Base-by-base conservation (phyloP, 2,888 invertebrate genomes). In the Phytoseiulus persimilis region DNA sequence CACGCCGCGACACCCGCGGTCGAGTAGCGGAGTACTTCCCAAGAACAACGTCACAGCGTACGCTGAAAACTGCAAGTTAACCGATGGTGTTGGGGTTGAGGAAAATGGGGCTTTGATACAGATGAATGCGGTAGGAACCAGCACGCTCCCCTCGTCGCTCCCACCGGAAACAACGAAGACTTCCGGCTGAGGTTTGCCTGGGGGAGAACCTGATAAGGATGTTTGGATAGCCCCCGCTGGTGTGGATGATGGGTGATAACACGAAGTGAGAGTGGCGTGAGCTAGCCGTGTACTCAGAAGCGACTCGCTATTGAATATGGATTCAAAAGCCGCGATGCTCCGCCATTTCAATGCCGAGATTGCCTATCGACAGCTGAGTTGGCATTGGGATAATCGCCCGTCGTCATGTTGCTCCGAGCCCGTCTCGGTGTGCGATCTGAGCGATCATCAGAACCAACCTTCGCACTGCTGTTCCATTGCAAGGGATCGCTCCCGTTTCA, bases 221-320 rank as follows among this genome's bases (percentile, higher is more conserved):
- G 65, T 65, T 65, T 65, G 65, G 23, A 6, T 65, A 65, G 65
- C 65, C 65, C 28, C 65, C 28, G 65, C 65, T 65, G 65, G 65
- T 65, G 65, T 65, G 65, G 65, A 65, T 65, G 65, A 65, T 65
- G 65, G 65, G 65, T 65, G 65, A 65, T 65, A 65, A 65, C 65
- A 65, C 65, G 65, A 28, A 65, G 65, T 65, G 65, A 14, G 65
- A 65, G 65, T 65, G 65, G 65, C 65, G 65, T 65, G 65, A 65
- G 65, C 65, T 2, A 65, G 65, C 65, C 65, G 65, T 65, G 65
- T 65, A 65, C 65, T 65, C 65, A 65, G 65, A 14, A 65, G 65
- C 39, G 39, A 39, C 65, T 65, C 65, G 1, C 65, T 65, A 65
- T 65, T 65, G 65, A 65, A 65, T 65, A 65, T 65, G 65, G 65